These are phyloP conservation scores for Drosophila lacicola DNA, from an alignment of 2,888 invertebrate genomes.

Conservation along the genomic window DNA sequence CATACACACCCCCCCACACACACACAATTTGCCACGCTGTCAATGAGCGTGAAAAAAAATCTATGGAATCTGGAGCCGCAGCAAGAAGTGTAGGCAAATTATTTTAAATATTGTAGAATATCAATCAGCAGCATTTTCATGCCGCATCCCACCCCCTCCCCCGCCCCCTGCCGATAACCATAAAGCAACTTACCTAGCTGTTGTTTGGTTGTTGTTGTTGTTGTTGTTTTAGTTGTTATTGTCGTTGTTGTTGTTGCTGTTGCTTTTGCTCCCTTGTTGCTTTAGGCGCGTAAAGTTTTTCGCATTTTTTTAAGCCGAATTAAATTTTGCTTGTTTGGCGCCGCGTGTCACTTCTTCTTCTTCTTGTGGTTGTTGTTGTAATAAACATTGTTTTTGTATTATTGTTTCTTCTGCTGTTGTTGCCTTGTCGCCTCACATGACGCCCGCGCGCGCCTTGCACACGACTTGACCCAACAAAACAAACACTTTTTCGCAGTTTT, in stretches of 20 bases:
- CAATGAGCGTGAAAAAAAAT: slow-evolving; percentile 51
- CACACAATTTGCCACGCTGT: slow-evolving; percentile 30
- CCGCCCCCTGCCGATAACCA: neutral
- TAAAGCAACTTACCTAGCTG: slow-evolving; percentile 47
- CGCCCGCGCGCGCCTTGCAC: slow-evolving; percentile 37
- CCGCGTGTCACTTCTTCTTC: slow-evolving; percentile 40
- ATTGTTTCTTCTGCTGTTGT: slow-evolving; percentile 16
- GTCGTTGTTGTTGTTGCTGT: slow-evolving; percentile 17
- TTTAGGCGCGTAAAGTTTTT: slow-evolving; percentile 57
- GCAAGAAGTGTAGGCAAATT: slow-evolving; percentile 40
- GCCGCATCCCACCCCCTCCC: neutral
- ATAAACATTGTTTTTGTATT: slow-evolving; percentile 15
- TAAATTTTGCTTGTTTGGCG: slow-evolving; percentile 49
- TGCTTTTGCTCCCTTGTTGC: slow-evolving; percentile 58
- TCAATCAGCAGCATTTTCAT: slow-evolving; percentile 53
- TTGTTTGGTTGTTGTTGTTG: slow-evolving; percentile 35
- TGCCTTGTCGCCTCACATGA: slow-evolving; percentile 38
- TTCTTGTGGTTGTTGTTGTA: slow-evolving; percentile 16
- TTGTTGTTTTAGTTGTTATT: slow-evolving; percentile 35
- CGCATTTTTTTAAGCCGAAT: slow-evolving; percentile 40
- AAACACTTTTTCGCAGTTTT: slow-evolving; percentile 21
- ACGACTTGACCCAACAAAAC: slow-evolving; percentile 8
- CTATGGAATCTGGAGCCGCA: slow-evolving; percentile 36
- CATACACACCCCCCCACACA: neutral
- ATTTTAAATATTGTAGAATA: slow-evolving; percentile 55